Base-by-base conservation (phyloP, 1,140 invertebrate genomes). In the Habropoda laboriosa region DNA sequence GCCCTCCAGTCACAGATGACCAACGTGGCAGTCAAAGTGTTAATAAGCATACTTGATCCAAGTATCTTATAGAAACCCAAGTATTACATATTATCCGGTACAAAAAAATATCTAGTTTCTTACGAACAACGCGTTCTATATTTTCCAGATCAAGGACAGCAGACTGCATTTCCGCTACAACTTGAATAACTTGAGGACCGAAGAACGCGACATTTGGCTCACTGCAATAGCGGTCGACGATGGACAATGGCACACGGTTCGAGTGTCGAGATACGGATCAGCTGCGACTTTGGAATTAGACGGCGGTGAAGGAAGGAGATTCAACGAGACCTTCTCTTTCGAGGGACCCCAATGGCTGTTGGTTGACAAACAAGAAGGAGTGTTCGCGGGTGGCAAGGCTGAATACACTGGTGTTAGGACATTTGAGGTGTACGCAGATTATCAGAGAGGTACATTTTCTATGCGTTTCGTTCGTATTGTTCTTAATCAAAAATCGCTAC, bases 241-340 rank as follows among this genome's bases (percentile, higher is more conserved):
- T 93, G 99, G 99, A 16, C 98, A 99, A 88, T 99, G 98, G 98
- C 99, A 99, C 90, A 97, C 97, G 12, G 98, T 98, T 0, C 95
- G 96, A 82, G 97, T 97, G 0, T 96, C 95, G 86, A 95, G 99
- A 75, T 98, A 97, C 85, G 98, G 98, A 47, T 98, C 97, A 47
- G 97, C 98, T 8, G 98, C 98, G n/a, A 98, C 96, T 16, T 92
- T 99, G 57, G 97, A 98, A 89, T 93, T 99, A 55, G 98, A 99
- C 92, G 98, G 98, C 18, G 98, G 98, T 3, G 98, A 99, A 94
- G 98, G 98, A 0, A 93, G 97, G 82, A 94, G 98, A 79, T 99
- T 98, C 92, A 99, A 99, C 90, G 98, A 99, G 91, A 98, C 98
- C 0, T 98, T 98, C 89, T 96, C 95, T 32, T 98, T 98, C 89